These are phyloP conservation scores for Epinotia demarniana DNA, from an alignment of 2,888 invertebrate genomes.

Conservation along the genomic window DNA sequence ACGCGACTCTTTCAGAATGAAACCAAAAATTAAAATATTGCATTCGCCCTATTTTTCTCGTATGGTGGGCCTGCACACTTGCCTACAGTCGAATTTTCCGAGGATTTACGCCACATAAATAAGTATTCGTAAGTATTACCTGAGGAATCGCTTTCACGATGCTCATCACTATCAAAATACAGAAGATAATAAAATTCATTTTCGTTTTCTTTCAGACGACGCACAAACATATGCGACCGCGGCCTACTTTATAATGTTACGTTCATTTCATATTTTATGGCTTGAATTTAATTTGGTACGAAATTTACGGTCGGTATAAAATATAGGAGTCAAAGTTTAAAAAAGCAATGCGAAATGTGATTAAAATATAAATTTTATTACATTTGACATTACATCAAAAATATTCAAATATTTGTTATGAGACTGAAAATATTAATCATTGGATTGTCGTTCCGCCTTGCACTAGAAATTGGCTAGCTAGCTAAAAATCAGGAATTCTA, in stretches of 20 bases:
- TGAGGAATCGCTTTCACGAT: constrained; percentile 57
- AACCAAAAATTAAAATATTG: too few relatives aligned
- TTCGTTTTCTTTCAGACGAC: constrained; percentile 13
- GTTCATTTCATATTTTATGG: constrained; percentile 15
- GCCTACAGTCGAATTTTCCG: too few relatives aligned
- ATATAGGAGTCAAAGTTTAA: constrained; percentile 11
- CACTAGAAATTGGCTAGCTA: too few relatives aligned
- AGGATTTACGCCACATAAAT: too few relatives aligned
- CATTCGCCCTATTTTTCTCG: too few relatives aligned
- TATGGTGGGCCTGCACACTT: too few relatives aligned
- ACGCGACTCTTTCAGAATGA: too few relatives aligned
- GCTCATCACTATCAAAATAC: constrained; percentile 51
- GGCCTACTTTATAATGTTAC: background rate
- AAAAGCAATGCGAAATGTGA: background rate
- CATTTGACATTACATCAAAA: background rate
- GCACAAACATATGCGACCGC: background rate
- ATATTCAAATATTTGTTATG: too few relatives aligned
- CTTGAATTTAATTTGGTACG: constrained; percentile 12
- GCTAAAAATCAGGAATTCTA: too few relatives aligned
- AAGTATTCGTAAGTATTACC: constrained; percentile 51
- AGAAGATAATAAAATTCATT: constrained; percentile 55
- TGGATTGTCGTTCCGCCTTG: too few relatives aligned
- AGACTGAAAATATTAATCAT: too few relatives aligned
- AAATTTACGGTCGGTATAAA: constrained; percentile 20
- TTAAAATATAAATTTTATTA: background rate